These are phyloP conservation scores for Acanthiza pusilla DNA, from an alignment of 2,797 vertebrate genomes.

Conservation along the genomic window DNA sequence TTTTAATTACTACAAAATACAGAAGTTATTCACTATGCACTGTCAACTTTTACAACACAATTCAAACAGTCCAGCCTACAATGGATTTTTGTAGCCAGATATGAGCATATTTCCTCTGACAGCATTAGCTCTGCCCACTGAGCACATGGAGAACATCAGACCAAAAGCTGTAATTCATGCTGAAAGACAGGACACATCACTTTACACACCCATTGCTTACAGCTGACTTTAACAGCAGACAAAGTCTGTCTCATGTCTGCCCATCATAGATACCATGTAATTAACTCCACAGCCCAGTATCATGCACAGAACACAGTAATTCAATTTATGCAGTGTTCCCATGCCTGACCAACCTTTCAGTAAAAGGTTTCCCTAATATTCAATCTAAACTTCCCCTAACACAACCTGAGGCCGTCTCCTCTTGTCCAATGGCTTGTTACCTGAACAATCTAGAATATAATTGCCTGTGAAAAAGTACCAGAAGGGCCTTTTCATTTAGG, in stretches of 20 bases:
- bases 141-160: background rate
- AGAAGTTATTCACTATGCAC: background rate
- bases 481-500: background rate
- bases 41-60: background rate
- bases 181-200: background rate
- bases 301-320: rapidly evolving
- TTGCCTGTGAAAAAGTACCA: background rate
- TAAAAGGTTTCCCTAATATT: background rate
- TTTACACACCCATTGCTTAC: background rate
- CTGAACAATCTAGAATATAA: background rate
- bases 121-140: background rate
- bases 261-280: rapidly evolving
- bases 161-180: background rate
- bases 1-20: background rate
- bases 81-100: background rate
- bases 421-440: background rate
- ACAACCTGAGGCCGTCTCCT: background rate
- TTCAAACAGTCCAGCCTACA: background rate
- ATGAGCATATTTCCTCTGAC: background rate
- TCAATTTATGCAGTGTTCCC: background rate
- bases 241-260: background rate
- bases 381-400: rapidly evolving
- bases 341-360: rapidly evolving
- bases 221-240: background rate
- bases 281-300: background rate